Evolutionary conservation across 92 coral and sea anemone genomes (phyloP), one percentile per base, ranked within the genome.

Genomic region (Phenganax marumi): DNA sequence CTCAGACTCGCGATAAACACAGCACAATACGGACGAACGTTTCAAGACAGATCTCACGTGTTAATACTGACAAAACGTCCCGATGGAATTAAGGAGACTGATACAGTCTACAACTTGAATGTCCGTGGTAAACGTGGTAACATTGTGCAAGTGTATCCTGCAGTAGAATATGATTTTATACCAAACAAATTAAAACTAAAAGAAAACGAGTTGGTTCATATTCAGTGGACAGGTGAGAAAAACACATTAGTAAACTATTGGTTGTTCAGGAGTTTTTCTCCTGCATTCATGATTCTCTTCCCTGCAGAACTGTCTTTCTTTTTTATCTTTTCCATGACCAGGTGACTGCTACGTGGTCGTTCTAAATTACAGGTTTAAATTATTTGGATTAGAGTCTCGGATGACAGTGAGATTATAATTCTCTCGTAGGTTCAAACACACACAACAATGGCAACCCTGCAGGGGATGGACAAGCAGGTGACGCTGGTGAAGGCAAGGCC

Each of bases 401-500:
- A 56, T 14, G 22, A 14, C 1, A 14, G 13, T 56, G 10, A 7
- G 8, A 18, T 58, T 53, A 70, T 62, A 9, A 58, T 33, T 11
- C 73, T 52, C 61, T 52, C 23, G 17, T 85, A 96, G 99, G 99
- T 50, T 92, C 97, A 71, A 96, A 96, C 84, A 57, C 93, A 14
- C 99, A 96, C 77, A 96, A 92, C 88, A 96, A 96, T 86, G 97
- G 97, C 39, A 91, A 87, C 73, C 99, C 99, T 10, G 99, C 96
- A 8, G 99, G 99, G 7, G 99, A 96, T 84, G 99, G 99, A 0
- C 99, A 96, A 84, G 92, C 97, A 0, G 99, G 99, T 49, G 93
- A 92, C 81, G 97, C 99, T 54, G 99, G 99, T 0, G 97, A 96
- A 79, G 99, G 99, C 26, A 91, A 83, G n/a, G 58, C 64, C 54